Evolutionary conservation across 2,797 vertebrate species (phyloP).

Genomic region (Tamandua tetradactyla): DNA sequence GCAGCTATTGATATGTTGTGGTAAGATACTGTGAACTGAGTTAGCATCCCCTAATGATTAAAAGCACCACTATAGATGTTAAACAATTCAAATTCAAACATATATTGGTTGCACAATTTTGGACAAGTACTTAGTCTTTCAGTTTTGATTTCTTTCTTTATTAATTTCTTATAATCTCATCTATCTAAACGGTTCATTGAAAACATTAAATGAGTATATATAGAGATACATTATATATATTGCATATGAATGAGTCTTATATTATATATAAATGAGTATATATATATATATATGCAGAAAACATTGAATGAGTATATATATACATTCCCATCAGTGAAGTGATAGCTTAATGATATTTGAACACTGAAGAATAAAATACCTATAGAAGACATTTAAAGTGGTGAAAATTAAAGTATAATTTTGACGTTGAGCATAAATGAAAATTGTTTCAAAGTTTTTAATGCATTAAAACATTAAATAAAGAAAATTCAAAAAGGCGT

Average conservation of each 20-base stretch:
- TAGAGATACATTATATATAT: too few relatives aligned
- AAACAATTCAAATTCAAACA: neutral
- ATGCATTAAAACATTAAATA: neutral
- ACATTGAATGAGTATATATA: too few relatives aligned
- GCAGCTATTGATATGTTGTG: neutral
- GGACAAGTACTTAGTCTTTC: neutral
- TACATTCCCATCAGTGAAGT: neutral
- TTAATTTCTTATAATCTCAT: neutral
- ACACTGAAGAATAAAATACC: neutral
- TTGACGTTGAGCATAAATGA: neutral
- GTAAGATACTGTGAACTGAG: neutral
- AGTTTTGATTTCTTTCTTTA: neutral
- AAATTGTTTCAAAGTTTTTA: neutral
- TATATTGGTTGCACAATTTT: neutral
- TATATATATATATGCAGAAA: too few relatives aligned
- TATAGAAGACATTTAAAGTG: neutral
- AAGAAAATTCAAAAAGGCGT: neutral
- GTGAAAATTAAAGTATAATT: neutral
- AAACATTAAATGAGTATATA: neutral
- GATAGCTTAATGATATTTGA: neutral
- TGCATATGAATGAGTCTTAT: too few relatives aligned
- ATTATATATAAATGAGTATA: too few relatives aligned
- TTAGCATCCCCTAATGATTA: neutral
- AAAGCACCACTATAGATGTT: neutral
- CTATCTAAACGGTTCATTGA: neutral